phyloP scores from a whole-genome alignment of 2,113 vertebrate genomes.

The Thunnus thynnus region DNA sequence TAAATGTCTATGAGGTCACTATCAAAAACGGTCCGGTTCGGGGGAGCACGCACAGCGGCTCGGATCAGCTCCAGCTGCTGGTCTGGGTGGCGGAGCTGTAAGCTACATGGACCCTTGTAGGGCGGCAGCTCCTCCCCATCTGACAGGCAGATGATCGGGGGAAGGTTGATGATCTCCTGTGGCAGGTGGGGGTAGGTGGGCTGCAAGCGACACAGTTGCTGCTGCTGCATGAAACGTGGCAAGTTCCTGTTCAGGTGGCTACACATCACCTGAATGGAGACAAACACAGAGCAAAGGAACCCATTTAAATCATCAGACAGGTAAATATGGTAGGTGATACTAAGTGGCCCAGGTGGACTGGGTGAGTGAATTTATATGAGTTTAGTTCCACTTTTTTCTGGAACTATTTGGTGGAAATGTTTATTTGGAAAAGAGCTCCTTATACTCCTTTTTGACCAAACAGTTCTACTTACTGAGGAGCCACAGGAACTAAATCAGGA shows the following conservation, averaged over 20 bases:
- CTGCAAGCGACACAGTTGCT: slow-evolving; percentile 91
- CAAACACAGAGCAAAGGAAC: not conserved
- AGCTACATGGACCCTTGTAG: slow-evolving; percentile 89
- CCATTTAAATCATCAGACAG: not conserved
- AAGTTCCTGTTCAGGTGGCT: slow-evolving; percentile 84
- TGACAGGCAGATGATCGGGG: slow-evolving; percentile 92
- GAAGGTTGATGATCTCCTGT: slow-evolving; percentile 90
- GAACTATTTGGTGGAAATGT: no score
- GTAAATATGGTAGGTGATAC: not conserved
- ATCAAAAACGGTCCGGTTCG: slow-evolving; percentile 93
- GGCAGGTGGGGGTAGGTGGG: slow-evolving; percentile 91
- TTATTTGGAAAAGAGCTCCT: no score
- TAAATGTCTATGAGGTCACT: slow-evolving; percentile 87
- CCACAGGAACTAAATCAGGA: no score
- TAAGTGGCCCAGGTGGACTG: not conserved
- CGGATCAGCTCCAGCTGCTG: slow-evolving; percentile 93
- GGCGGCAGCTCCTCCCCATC: slow-evolving; percentile 92
- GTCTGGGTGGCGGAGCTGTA: slow-evolving; percentile 91
- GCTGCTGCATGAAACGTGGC: slow-evolving; percentile 85
- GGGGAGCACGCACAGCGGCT: slow-evolving; percentile 90
- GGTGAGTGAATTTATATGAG: no score
- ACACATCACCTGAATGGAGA: slow-evolving; percentile 86
- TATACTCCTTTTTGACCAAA: no score
- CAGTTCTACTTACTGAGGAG: no score
- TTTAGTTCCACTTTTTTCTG: not conserved